Base-by-base conservation (phyloP, 2,797 vertebrate genomes). In the Delichon dasypus region DNA sequence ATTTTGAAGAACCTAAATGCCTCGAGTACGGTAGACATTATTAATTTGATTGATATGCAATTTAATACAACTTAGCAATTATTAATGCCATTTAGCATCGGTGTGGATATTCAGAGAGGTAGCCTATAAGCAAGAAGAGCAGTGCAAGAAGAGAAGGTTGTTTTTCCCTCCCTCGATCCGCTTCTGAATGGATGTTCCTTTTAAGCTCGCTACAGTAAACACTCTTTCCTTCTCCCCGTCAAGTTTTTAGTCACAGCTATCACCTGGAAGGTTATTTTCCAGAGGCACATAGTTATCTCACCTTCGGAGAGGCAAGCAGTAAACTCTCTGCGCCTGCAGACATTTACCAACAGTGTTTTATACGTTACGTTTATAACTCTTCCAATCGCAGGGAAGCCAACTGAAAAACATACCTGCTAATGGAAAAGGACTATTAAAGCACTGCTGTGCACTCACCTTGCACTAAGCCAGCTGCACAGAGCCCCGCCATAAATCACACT, bases 1-100 rank as follows among this genome's bases (percentile, higher is more conserved):
- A 95, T 95, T 97, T 96, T 96, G 93, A 92, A 93, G 83, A 96
- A 95, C 87, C 21, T 92, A 94, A 97, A 94, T 80, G 95, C 88
- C 84, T 95, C 90, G 81, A 96, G 94, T 97, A 93, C 13, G 55
- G 91, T 89, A 95, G 95, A 92, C 93, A 73, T 96, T 97, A 97
- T 97, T 98, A 96, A 97, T 96, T 95, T 97, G 96, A 97, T 92
- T 97, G 95, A 97, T 97, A 93, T 42, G 82, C 91, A 95, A 57
- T 94, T 97, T 96, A 95, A 97, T 96, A 85, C 84, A 93, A 97
- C 51, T 96, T 93, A 96, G 80, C 88, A 96, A 95, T 97, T 93
- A 96, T 94, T 97, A 97, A 97, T 93, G 89, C 47, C 40, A 67
- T 91, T 95, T 90, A 92, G 32, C 42, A 90, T 57, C 11, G 5